Conservation (phyloP, 2,888 invertebrate genomes). For the Hirtodrosophila trivittata region DNA sequence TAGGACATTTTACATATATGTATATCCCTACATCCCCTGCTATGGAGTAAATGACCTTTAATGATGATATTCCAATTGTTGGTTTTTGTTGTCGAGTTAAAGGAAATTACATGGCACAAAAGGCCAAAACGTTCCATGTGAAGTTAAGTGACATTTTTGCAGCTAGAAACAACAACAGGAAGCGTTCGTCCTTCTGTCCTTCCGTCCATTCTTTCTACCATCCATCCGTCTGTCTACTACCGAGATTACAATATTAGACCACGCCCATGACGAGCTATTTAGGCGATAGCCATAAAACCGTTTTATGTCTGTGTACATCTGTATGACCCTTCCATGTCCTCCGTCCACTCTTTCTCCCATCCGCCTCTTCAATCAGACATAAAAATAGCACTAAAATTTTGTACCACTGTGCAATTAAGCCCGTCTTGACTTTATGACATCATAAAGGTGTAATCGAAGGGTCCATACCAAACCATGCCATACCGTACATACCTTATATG, state of each 20-base stretch:
- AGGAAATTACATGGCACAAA: conserved; percentile 54
- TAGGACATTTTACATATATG: conserved; percentile 20
- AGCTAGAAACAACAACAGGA: conserved; percentile 21
- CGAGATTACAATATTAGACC: conserved; percentile 27
- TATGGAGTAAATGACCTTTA: conserved; percentile 58
- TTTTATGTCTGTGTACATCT: conserved; percentile 37
- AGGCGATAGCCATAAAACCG: conserved; percentile 46
- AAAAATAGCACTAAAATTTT: conserved; percentile 46
- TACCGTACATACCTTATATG: conserved; percentile 7
- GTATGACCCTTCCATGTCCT: not conserved
- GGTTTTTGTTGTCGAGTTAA: conserved; percentile 25
- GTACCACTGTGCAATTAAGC: conserved; percentile 57
- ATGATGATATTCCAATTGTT: conserved; percentile 51
- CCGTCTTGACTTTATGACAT: conserved; percentile 56
- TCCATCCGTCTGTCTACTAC: conserved; percentile 1
- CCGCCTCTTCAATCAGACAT: conserved; percentile 16
- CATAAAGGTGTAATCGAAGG: conserved; percentile 67
- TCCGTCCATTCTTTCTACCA: not conserved
- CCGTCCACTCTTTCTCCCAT: not conserved
- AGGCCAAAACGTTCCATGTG: conserved; percentile 17
- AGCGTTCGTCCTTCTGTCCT: conserved; percentile 15
- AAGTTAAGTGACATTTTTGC: conserved; percentile 18
- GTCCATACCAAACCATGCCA: no score
- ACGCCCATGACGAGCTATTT: conserved; percentile 30
- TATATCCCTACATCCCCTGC: not conserved